A percentile compares a stretch with the other conserved stretches of the same genome.
Conservation (phyloP, 1,140 invertebrate genomes). For the Belonocnema kinseyi region DNA sequence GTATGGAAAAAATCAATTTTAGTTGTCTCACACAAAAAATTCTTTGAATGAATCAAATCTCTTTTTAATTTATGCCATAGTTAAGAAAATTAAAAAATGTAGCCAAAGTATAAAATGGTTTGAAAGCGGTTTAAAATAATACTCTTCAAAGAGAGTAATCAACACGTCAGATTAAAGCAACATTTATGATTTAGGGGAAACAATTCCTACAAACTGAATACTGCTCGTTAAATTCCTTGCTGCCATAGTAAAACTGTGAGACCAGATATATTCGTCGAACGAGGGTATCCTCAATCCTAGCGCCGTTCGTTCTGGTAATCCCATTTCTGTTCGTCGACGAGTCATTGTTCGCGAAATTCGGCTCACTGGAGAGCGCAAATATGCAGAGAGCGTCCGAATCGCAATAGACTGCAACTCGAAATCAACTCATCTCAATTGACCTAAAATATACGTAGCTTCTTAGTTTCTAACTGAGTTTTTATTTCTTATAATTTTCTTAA, state of each 20-base stretch:
- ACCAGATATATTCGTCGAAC: not conserved
- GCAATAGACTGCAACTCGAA: conserved; percentile 26
- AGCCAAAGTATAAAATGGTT: too few relatives aligned
- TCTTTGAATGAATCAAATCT: too few relatives aligned
- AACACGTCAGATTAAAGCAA: not conserved
- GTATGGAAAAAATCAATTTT: too few relatives aligned
- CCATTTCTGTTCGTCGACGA: conserved; percentile 39
- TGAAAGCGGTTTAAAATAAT: not conserved
- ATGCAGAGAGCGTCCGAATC: not conserved
- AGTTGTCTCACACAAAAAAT: too few relatives aligned
- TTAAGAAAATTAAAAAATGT: too few relatives aligned
- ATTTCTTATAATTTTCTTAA: not conserved
- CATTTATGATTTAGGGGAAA: not conserved
- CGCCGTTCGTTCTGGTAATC: conserved; percentile 36
- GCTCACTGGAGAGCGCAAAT: conserved; percentile 24
- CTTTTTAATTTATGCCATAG: too few relatives aligned
- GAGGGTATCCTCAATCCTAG: conserved; percentile 16
- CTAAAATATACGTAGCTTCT: not conserved
- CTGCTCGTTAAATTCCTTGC: conserved; percentile 4
- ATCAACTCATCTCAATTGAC: not conserved
- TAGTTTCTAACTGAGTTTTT: not conserved
- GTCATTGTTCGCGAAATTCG: conserved; percentile 40
- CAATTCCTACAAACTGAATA: not conserved
- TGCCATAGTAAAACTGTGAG: conserved; percentile 8
- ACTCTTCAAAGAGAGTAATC: not conserved